Conservation (phyloP, 2,888 invertebrate species). For the Acleris cristana region DNA sequence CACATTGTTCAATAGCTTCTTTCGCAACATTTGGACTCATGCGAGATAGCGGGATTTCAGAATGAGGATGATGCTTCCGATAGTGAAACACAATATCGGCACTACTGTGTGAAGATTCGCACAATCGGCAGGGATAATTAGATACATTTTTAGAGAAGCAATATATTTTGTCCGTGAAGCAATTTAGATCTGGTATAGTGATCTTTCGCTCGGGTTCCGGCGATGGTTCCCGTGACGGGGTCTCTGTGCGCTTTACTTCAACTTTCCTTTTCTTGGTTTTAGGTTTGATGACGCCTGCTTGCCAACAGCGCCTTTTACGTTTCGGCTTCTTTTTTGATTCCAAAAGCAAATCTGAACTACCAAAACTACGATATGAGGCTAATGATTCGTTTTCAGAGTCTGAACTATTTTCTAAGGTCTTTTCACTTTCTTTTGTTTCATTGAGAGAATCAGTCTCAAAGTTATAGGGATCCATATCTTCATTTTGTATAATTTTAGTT, state of each 20-base stretch:
- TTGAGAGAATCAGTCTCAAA: slow-evolving; percentile 69
- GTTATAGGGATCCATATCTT: slow-evolving; percentile 61
- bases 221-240: slow-evolving; percentile 34
- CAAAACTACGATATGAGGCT: slow-evolving; percentile 62
- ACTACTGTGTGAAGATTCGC: slow-evolving; percentile 76
- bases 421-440: slow-evolving; percentile 58
- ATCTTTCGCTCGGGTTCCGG: slow-evolving; percentile 38
- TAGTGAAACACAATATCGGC: slow-evolving; percentile 87
- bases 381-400: slow-evolving; percentile 67
- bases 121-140: slow-evolving; percentile 84
- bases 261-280: slow-evolving; percentile 65
- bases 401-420: slow-evolving; percentile 49
- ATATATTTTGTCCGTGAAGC: slow-evolving; percentile 73
- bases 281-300: slow-evolving; percentile 68
- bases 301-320: slow-evolving; percentile 65
- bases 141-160: slow-evolving; percentile 66
- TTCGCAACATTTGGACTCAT: slow-evolving; percentile 79
- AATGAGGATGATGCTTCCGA: slow-evolving; percentile 84
- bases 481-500: slow-evolving; percentile 34
- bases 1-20: slow-evolving; percentile 82
- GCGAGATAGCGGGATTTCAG: slow-evolving; percentile 87
- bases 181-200: slow-evolving; percentile 55
- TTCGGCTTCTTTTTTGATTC: slow-evolving; percentile 65
- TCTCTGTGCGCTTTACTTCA: slow-evolving; percentile 44
- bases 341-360: slow-evolving; percentile 57